phyloP scores from a whole-genome alignment of 2,888 invertebrate species.

The Drosophila leonis region DNA sequence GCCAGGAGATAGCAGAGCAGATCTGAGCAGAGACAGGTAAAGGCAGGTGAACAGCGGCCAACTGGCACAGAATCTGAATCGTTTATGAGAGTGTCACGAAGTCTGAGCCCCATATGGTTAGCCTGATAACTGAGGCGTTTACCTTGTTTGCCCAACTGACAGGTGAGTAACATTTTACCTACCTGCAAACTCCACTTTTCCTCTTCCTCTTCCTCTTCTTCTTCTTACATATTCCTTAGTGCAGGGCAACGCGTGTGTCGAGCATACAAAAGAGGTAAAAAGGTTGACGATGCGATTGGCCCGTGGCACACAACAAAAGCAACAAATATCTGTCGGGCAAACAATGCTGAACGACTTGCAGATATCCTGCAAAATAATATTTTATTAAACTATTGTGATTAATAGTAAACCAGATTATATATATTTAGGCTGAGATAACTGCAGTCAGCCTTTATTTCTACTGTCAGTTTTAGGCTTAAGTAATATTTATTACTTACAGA shows the following conservation, averaged over 20 bases:
- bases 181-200: constrained; percentile 5
- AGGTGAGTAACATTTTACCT: constrained; percentile 70
- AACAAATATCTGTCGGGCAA: constrained; percentile 17
- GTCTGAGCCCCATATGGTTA: constrained; percentile 44
- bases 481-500: too few species aligned
- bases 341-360: not conserved
- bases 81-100: constrained; percentile 50
- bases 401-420: not conserved
- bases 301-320: constrained; percentile 21
- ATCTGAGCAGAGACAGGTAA: not conserved
- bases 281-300: constrained; percentile 24
- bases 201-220: not conserved
- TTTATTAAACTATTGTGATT: not conserved
- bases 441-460: too few species aligned
- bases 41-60: constrained; percentile 18
- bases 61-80: constrained; percentile 59
- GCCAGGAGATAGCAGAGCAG: constrained; percentile 22
- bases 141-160: constrained; percentile 55
- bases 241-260: constrained; percentile 57
- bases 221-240: constrained; percentile 38
- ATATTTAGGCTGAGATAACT: too few species aligned
- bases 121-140: constrained; percentile 57
- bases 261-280: constrained; percentile 60
- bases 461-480: too few species aligned
- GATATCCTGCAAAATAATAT: not conserved